These are phyloP conservation scores for Ferdinandea cuprea DNA, from an alignment of 2,888 invertebrate genomes.

Conservation along the genomic window DNA sequence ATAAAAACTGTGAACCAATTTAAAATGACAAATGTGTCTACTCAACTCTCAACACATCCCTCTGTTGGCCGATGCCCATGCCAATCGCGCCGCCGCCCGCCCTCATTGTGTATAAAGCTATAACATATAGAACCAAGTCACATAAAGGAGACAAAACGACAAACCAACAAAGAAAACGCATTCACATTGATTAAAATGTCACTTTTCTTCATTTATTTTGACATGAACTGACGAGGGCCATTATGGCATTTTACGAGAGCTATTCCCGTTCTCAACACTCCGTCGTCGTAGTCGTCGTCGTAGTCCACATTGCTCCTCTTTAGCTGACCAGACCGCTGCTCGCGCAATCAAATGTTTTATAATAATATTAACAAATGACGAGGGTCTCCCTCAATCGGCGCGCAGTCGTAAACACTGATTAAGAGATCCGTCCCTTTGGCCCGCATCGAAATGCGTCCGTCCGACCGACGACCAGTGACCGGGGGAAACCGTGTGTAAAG, in stretches of 20 bases:
- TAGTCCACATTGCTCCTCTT: too few relatives aligned
- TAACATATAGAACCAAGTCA: constrained; percentile 17
- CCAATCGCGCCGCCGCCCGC: neutral
- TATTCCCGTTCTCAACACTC: constrained; percentile 72
- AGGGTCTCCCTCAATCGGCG: constrained; percentile 66
- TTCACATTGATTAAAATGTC: constrained; percentile 82
- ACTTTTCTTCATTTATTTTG: constrained; percentile 83
- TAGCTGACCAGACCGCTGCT: constrained; percentile 42
- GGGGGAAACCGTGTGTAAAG: constrained; percentile 51
- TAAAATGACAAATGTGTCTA: constrained; percentile 73
- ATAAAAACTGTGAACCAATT: constrained; percentile 69
- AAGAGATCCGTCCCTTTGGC: constrained; percentile 73
- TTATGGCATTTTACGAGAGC: constrained; percentile 75
- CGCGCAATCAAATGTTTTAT: constrained; percentile 78
- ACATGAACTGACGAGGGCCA: constrained; percentile 82
- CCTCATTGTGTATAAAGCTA: neutral
- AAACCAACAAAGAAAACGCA: constrained; percentile 73
- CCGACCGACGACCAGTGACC: too few relatives aligned
- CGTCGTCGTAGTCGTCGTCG: too few relatives aligned
- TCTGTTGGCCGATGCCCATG: constrained; percentile 37
- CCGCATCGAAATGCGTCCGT: constrained; percentile 42
- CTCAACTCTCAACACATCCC: constrained; percentile 47
- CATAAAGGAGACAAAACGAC: constrained; percentile 19
- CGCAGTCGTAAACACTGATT: constrained; percentile 74
- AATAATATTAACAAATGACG: constrained; percentile 72